Evolutionary conservation across 2,113 vertebrate species (phyloP).

Genomic region (Amphilophus citrinellus): DNA sequence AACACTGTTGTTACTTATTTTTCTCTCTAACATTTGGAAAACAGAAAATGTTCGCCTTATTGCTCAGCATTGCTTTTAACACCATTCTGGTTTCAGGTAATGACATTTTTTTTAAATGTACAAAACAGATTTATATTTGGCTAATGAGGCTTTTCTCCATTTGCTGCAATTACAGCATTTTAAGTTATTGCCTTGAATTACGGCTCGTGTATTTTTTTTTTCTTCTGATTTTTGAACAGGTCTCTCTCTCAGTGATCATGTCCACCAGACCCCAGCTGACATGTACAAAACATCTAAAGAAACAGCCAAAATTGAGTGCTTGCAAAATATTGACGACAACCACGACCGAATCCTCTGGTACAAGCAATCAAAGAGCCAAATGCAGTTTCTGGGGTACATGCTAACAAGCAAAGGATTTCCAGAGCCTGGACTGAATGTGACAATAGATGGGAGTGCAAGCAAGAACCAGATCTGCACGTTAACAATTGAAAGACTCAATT

Average conservation of each 20-base stretch:
- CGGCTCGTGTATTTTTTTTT: accelerated
- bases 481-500: background rate
- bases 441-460: background rate
- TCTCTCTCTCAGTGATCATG: accelerated
- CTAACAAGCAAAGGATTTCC: background rate
- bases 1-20: background rate
- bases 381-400: background rate
- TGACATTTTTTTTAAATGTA: background rate
- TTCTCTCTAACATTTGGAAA: background rate
- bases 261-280: background rate
- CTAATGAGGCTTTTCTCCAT: accelerated
- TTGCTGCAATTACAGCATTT: background rate
- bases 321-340: background rate
- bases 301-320: background rate
- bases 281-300: background rate
- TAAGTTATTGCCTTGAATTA: background rate
- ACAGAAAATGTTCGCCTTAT: accelerated
- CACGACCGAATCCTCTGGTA: background rate
- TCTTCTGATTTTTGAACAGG: accelerated
- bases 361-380: background rate
- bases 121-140: accelerated
- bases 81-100: slow-evolving; percentile 15
- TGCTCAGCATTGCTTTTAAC: background rate
- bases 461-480: slow-evolving; percentile 8
- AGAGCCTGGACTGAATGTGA: background rate